Conservation (phyloP, 2,888 invertebrate genomes). For the Anthrax anthrax region DNA sequence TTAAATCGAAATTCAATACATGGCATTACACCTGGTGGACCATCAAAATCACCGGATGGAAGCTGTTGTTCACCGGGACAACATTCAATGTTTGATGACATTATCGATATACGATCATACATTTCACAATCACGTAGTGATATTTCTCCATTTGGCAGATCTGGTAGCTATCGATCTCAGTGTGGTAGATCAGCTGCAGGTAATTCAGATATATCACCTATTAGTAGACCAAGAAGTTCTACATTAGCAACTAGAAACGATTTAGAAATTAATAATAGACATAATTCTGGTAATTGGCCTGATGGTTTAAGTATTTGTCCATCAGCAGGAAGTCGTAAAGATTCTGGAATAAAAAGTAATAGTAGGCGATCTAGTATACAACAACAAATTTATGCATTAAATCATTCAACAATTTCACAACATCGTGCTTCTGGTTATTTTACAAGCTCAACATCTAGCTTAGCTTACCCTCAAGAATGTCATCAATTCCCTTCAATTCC, state of each 20-base stretch:
- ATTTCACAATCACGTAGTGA: slow-evolving; percentile 60
- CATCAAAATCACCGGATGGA: slow-evolving; percentile 16
- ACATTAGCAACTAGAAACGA: slow-evolving; percentile 32
- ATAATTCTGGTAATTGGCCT: slow-evolving; percentile 27
- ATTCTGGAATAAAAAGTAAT: slow-evolving; percentile 75
- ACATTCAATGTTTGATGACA: slow-evolving; percentile 45
- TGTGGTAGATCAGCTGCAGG: slow-evolving; percentile 47
- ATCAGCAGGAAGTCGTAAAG: slow-evolving; percentile 70
- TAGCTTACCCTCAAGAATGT: slow-evolving; percentile 29
- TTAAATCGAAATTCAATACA: slow-evolving; percentile 17
- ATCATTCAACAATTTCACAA: slow-evolving; percentile 57
- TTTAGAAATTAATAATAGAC: slow-evolving; percentile 2
- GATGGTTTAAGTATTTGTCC: slow-evolving; percentile 60
- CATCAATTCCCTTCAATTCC: slow-evolving; percentile 35
- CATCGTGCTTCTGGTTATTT: slow-evolving; percentile 80
- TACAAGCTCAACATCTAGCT: slow-evolving; percentile 67
- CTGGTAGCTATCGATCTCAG: slow-evolving; percentile 56
- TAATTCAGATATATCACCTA: slow-evolving; percentile 35
- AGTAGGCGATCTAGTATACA: slow-evolving; percentile 75
- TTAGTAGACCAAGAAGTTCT: slow-evolving; percentile 33
- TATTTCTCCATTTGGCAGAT: slow-evolving; percentile 53
- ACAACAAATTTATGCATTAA: slow-evolving; percentile 56
- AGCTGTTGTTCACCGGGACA: slow-evolving; percentile 37
- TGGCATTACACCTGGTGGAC: slow-evolving; percentile 17
- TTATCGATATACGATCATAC: slow-evolving; percentile 56